phyloP scores from a whole-genome alignment of 2,888 invertebrate species.

The Punctoribates punctum region DNA sequence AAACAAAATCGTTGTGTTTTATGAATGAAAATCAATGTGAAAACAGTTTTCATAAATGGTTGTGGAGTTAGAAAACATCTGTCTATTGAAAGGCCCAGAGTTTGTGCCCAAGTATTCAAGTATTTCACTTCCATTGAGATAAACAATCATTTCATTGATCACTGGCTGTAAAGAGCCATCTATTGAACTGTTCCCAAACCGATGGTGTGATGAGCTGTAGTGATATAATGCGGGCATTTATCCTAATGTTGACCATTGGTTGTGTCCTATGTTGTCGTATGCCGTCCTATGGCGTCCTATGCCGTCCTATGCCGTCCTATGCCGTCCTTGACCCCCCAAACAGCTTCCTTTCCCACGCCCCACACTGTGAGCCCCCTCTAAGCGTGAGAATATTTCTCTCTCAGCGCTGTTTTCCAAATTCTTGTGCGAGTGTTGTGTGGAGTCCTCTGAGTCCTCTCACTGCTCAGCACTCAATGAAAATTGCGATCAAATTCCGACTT shows the following conservation, averaged over 20 bases:
- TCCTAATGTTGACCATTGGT: no score
- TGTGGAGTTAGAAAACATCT: constrained; percentile 27
- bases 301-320: constrained; percentile 9
- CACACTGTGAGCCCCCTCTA: not conserved
- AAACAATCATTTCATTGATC: not conserved
- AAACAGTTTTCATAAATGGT: constrained; percentile 2
- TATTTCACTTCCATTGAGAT: not conserved
- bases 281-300: no score
- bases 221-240: no score
- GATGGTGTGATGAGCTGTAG: not conserved
- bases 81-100: not conserved
- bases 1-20: not conserved
- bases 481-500: no score
- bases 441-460: no score
- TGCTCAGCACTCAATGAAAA: no score
- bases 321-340: constrained; percentile 14
- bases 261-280: no score
- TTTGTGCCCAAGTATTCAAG: no score
- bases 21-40: not conserved
- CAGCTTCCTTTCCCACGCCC: constrained; percentile 13
- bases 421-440: no score
- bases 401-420: not conserved
- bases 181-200: no score
- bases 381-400: constrained; percentile 19
- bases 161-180: not conserved